A percentile compares a stretch with the other conserved stretches of the same genome.
These are phyloP conservation scores for Xestia ashworthii DNA, from an alignment of 2,888 invertebrate genomes.

Conservation along the genomic window DNA sequence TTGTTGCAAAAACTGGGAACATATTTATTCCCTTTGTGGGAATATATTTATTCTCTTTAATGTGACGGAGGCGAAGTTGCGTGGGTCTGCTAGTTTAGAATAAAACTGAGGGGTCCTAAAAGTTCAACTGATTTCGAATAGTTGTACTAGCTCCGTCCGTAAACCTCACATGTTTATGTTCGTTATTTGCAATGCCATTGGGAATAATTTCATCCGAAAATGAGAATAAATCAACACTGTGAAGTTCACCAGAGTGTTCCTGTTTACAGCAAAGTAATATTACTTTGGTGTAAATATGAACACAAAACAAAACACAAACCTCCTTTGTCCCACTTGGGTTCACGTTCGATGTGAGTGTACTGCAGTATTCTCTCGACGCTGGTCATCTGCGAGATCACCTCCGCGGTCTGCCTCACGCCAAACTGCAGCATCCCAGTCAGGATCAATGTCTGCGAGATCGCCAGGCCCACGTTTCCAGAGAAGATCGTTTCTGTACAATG, in stretches of 20 bases:
- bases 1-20: no score
- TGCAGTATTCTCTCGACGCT: slow-evolving; percentile 94
- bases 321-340: slow-evolving; percentile 89
- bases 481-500: slow-evolving; percentile 84
- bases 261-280: not conserved
- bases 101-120: not conserved
- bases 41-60: no score
- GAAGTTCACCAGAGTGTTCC: no score
- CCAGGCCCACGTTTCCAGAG: slow-evolving; percentile 93
- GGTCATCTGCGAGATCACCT: slow-evolving; percentile 93
- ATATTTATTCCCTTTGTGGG: no score
- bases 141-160: not conserved
- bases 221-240: not conserved
- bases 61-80: no score
- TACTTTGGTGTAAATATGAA: not conserved
- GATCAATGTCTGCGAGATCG: slow-evolving; percentile 93
- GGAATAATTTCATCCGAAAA: not conserved
- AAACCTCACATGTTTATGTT: not conserved
- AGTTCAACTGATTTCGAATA: not conserved
- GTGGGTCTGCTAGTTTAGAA: not conserved
- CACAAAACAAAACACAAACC: slow-evolving; percentile 70
- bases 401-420: slow-evolving; percentile 93
- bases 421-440: slow-evolving; percentile 94
- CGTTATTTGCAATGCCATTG: not conserved
- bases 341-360: slow-evolving; percentile 93